Percentiles rank a stretch among this genome's conserved stretches.
Evolutionary conservation across 2,888 invertebrate species (phyloP).

Genomic region (Ectropis crepuscularia): DNA sequence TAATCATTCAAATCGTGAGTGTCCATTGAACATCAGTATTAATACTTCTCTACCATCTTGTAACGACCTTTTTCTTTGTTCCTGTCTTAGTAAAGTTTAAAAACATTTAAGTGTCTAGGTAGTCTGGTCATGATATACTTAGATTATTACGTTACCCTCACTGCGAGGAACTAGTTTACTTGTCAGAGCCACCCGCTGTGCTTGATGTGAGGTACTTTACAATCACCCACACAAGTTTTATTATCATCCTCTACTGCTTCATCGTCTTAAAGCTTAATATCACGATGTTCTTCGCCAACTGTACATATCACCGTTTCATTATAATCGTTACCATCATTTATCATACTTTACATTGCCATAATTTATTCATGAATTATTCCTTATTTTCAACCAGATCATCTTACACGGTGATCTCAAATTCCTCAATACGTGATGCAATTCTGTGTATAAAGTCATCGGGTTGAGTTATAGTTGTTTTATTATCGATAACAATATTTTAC

Average conservation of each 20-base stretch:
- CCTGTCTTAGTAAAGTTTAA: conserved; percentile 42
- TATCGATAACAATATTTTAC: conserved; percentile 80
- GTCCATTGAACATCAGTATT: conserved; percentile 73
- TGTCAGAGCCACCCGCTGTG: conserved; percentile 79
- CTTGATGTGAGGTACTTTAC: conserved; percentile 77
- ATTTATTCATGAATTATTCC: conserved; percentile 78
- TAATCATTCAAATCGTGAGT: conserved; percentile 79
- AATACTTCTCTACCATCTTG: conserved; percentile 59
- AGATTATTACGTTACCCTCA: conserved; percentile 80
- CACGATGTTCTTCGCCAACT: conserved; percentile 55
- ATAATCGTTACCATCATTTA: conserved; percentile 79
- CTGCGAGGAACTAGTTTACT: conserved; percentile 77
- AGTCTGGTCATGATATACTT: conserved; percentile 67
- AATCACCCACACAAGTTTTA: conserved; percentile 62
- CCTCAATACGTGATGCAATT: conserved; percentile 78
- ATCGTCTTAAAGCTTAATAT: conserved; percentile 40
- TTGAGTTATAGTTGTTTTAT: conserved; percentile 74
- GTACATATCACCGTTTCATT: conserved; percentile 77
- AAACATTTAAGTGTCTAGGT: conserved; percentile 57
- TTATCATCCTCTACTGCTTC: conserved; percentile 48
- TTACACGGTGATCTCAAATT: conserved; percentile 78
- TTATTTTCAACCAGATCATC: conserved; percentile 73
- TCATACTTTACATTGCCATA: conserved; percentile 83
- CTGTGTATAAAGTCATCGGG: conserved; percentile 65
- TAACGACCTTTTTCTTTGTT: conserved; percentile 47